Evolutionary conservation across 2,113 vertebrate genomes (phyloP), one percentile per base, ranked within the genome.

Genomic region (Pheucticus melanocephalus): DNA sequence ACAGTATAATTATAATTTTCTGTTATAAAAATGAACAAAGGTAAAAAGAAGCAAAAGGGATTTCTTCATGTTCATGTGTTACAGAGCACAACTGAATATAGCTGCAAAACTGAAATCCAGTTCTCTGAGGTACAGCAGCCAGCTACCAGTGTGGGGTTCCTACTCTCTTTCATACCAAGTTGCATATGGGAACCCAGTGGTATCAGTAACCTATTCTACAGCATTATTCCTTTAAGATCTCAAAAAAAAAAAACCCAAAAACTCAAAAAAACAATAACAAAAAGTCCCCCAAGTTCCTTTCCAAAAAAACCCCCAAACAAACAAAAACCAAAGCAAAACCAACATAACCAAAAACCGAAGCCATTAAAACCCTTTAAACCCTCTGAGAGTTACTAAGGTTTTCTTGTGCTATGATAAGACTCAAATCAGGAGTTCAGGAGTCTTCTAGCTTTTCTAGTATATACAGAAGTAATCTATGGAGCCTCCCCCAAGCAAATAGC

Each of bases 171-270:
- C 27, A 66, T 18, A 51, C 0, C 27, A 39, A n/a, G 2, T 22
- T 69, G 7, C 7, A 3, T 19, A 10, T 3, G 24, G 3, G 5
- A 42, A 7, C 15, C 14, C 24, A 35, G 5, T 27, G n/a, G 14
- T 24, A 57, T 30, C 3, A 33, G 47, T 48, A 9, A 39, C 22
- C 18, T 66, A 9, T 47, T 70, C 53, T 53, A 47, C 11, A 61
- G 25, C 4, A 75, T 24, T 21, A 42, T 66, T 56, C 13, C 8
- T 57, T 8, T 47, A 13, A 20, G 4, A 63, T 10, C 2, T 27
- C 27, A 24, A 28, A 50, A 51, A 11, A 11, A 23, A 47, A 47
- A 48, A 48, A 6, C 3, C 25, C 27, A 17, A 15, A 51, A 11
- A 12, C 17, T 27, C 11, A 11, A 23, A 47, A 47, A 48, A 48